phyloP scores from a whole-genome alignment of 2,113 vertebrate species.

The Callithrix jacchus region DNA sequence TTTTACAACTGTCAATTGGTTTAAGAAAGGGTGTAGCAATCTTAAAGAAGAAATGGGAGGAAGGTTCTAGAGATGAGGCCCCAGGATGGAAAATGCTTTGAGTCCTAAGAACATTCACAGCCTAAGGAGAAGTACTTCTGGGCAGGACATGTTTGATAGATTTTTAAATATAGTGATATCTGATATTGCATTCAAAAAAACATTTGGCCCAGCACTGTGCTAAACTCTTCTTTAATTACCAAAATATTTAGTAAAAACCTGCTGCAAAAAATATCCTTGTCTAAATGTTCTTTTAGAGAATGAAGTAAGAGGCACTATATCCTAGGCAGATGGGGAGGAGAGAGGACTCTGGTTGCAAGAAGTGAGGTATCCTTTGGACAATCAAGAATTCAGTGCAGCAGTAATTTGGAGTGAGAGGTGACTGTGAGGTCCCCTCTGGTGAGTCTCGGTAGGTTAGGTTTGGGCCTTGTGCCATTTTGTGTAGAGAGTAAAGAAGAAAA shows the following conservation, averaged over 20 bases:
- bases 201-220: not conserved
- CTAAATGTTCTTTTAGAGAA: not conserved
- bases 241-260: not conserved
- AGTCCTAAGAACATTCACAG: not conserved
- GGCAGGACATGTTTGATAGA: not conserved
- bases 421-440: not conserved
- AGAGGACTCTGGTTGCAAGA: not conserved
- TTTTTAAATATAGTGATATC: not conserved
- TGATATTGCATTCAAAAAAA: conserved; percentile 14
- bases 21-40: not conserved
- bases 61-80: not conserved
- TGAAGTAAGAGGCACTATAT: not conserved
- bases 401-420: not conserved
- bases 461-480: not conserved
- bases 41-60: not conserved
- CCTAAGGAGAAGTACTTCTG: not conserved
- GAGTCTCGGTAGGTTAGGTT: not conserved
- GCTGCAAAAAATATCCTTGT: not conserved
- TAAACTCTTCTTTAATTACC: not conserved
- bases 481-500: not conserved
- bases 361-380: not conserved
- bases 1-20: not conserved
- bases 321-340: not conserved
- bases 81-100: not conserved
- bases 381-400: not conserved